Conservation (phyloP, 92 coral and sea anemone genomes). For the Meandrina meandrites region DNA sequence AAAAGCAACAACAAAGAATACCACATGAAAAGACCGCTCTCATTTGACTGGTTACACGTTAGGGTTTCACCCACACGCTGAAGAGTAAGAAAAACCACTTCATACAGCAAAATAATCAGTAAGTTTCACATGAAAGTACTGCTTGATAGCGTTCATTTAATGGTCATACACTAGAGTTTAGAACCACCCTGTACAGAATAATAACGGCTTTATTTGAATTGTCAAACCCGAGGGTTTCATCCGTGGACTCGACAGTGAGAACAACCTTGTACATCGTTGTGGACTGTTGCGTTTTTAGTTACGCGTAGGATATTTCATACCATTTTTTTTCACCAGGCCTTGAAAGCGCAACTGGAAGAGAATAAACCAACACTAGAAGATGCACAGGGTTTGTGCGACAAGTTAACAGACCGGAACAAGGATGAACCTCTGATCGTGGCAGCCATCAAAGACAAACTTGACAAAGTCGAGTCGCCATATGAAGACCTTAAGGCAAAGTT, state of each 20-base stretch:
- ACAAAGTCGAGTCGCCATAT: conserved; percentile 81
- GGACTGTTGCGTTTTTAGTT: not conserved
- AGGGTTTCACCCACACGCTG: not conserved
- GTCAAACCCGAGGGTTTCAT: not conserved
- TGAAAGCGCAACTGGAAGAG: conserved; percentile 79
- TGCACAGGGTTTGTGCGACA: conserved; percentile 80
- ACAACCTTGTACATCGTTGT: not conserved
- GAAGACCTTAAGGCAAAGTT: conserved; percentile 80
- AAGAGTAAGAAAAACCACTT: not conserved
- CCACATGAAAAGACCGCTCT: not conserved
- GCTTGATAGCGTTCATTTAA: not conserved
- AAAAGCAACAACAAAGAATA: no score
- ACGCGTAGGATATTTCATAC: not conserved
- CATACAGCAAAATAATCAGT: not conserved
- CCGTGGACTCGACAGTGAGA: not conserved
- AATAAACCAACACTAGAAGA: conserved; percentile 80
- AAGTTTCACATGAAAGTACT: not conserved
- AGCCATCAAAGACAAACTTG: conserved; percentile 83
- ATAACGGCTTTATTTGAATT: not conserved
- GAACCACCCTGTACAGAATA: no score
- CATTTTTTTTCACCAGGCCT: conserved; percentile 50
- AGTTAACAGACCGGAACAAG: conserved; percentile 80
- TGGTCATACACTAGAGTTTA: not conserved
- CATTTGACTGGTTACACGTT: not conserved
- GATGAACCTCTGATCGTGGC: conserved; percentile 92